Evolutionary conservation across 2,888 invertebrate genomes (phyloP).

Genomic region (Hartigia nigra): DNA sequence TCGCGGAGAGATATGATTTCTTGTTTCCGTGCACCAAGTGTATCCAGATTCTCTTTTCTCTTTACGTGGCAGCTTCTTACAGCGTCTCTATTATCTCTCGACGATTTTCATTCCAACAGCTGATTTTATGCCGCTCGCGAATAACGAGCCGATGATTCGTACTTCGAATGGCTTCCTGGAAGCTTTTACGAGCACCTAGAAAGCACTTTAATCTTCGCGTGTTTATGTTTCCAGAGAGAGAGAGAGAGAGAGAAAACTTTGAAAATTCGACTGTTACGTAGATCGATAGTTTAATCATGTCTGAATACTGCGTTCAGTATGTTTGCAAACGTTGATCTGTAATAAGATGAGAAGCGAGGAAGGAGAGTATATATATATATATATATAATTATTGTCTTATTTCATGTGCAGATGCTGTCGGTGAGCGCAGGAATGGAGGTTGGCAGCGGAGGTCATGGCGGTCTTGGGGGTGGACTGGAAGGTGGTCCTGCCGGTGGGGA

Average conservation of each 20-base stretch:
- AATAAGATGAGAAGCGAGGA: neutral
- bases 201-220: neutral
- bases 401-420: slow-evolving; percentile 57
- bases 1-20: neutral
- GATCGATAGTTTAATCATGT: neutral
- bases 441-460: slow-evolving; percentile 56
- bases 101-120: neutral
- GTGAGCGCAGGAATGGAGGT: slow-evolving; percentile 64
- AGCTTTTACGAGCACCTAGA: neutral
- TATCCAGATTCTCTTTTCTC: neutral
- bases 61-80: neutral
- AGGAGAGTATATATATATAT: neutral
- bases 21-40: neutral
- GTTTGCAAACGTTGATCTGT: neutral
- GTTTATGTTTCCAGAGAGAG: neutral
- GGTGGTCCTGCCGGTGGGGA: slow-evolving; percentile 25
- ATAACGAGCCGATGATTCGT: neutral
- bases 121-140: neutral
- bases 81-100: neutral
- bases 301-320: neutral
- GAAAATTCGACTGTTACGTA: neutral
- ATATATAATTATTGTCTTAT: neutral
- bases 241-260: neutral
- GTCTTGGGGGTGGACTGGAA: slow-evolving; percentile 28
- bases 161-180: neutral